Conservation (phyloP, 2,797 vertebrate genomes). For the Cygnus olor region DNA sequence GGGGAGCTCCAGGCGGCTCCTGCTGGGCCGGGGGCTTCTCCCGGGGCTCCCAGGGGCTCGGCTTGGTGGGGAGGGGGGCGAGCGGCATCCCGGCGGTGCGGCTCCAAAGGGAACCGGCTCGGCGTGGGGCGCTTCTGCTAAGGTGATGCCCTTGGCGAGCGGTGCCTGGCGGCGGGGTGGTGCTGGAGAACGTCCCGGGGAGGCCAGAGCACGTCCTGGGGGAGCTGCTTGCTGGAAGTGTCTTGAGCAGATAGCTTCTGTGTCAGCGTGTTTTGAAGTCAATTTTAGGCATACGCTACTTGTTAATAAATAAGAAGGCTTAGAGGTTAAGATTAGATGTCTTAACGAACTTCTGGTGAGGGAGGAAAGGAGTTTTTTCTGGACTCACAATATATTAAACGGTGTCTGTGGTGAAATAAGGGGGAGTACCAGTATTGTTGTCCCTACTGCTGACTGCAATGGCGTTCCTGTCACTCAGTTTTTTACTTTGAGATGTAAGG, state of each 20-base stretch:
- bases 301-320: not conserved
- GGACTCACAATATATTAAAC: fast-evolving
- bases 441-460: fast-evolving
- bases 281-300: fast-evolving
- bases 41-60: not conserved
- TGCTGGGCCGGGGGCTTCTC: too few species aligned
- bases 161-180: too few species aligned
- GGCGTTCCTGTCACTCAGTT: not conserved
- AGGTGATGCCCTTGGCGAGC: not conserved
- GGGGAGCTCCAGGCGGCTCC: not conserved
- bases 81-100: not conserved
- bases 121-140: not conserved
- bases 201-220: fast-evolving
- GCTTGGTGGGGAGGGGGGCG: not conserved
- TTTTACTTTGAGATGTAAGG: not conserved
- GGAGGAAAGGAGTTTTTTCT: not conserved
- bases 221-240: not conserved
- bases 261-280: too few species aligned
- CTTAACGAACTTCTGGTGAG: too few species aligned
- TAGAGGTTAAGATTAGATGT: not conserved
- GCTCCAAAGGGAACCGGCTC: too few species aligned
- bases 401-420: not conserved
- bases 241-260: not conserved
- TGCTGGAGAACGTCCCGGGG: too few species aligned
- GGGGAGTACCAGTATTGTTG: not conserved